Conservation (phyloP, 2,113 vertebrate genomes). For the Scopus umbretta region DNA sequence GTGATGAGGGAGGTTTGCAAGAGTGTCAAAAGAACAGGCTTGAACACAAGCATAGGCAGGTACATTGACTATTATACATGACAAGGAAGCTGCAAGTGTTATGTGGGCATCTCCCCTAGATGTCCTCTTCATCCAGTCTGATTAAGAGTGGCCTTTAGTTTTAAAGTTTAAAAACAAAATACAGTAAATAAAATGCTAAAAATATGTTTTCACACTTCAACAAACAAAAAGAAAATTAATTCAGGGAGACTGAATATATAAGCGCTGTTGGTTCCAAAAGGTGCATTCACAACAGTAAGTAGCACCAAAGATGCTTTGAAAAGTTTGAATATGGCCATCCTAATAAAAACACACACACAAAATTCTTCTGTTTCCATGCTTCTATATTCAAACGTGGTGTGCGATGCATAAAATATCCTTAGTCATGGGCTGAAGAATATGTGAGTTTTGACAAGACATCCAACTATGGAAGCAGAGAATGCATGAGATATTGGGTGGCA, state of each 20-base stretch:
- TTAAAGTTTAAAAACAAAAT: neutral
- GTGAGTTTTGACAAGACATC: neutral
- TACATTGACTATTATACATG: neutral
- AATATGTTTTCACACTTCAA: neutral
- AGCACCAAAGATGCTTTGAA: neutral
- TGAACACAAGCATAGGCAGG: neutral
- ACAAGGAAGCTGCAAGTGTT: neutral
- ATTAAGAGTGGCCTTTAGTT: neutral
- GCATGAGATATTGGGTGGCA: neutral
- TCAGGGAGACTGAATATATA: neutral
- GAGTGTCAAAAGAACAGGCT: neutral
- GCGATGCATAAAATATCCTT: neutral
- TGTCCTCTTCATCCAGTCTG: neutral
- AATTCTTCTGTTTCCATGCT: neutral
- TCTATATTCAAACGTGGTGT: neutral
- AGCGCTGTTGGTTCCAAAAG: neutral
- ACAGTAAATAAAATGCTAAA: neutral
- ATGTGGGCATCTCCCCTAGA: neutral
- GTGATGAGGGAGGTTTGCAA: neutral
- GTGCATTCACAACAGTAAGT: neutral
- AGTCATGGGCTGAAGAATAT: neutral
- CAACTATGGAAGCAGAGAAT: neutral
- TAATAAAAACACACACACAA: neutral
- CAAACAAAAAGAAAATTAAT: neutral
- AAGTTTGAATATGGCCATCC: neutral